phyloP scores from a whole-genome alignment of 2,113 vertebrate species.

The Acrocephalus arundinaceus region DNA sequence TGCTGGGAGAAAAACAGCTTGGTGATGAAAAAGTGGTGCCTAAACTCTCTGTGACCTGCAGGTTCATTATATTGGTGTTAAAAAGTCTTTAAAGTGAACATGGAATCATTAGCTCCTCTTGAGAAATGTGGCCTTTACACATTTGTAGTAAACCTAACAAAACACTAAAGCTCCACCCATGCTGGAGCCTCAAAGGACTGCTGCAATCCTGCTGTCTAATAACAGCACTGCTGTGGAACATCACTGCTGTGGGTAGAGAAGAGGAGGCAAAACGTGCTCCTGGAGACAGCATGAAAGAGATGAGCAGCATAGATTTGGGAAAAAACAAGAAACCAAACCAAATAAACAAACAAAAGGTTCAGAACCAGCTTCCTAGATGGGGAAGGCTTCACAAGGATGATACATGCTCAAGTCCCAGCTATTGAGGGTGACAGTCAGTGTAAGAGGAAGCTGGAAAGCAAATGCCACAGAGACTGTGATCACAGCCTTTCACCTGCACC shows the following conservation, averaged over 20 bases:
- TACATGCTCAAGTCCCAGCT: background rate
- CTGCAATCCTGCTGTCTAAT: background rate
- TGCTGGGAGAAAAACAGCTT: background rate
- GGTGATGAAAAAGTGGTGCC: background rate
- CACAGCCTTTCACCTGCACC: background rate
- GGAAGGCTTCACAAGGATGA: background rate
- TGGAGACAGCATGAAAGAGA: background rate
- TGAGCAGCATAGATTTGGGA: background rate
- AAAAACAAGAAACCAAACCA: background rate
- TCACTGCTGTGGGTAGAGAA: background rate
- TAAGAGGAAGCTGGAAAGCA: background rate
- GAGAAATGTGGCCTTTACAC: background rate
- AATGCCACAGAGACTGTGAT: background rate
- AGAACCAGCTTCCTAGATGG: background rate
- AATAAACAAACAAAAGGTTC: background rate
- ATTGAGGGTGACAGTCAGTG: background rate
- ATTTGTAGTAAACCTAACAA: background rate
- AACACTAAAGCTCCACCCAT: background rate
- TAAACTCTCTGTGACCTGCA: background rate
- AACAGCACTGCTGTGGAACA: background rate
- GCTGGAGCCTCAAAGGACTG: background rate
- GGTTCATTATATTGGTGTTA: background rate
- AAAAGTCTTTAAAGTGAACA: background rate
- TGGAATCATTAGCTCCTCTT: background rate
- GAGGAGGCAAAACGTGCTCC: background rate